Evolutionary conservation across 2,888 invertebrate species (phyloP).

Genomic region (Melinopterus prodromus): DNA sequence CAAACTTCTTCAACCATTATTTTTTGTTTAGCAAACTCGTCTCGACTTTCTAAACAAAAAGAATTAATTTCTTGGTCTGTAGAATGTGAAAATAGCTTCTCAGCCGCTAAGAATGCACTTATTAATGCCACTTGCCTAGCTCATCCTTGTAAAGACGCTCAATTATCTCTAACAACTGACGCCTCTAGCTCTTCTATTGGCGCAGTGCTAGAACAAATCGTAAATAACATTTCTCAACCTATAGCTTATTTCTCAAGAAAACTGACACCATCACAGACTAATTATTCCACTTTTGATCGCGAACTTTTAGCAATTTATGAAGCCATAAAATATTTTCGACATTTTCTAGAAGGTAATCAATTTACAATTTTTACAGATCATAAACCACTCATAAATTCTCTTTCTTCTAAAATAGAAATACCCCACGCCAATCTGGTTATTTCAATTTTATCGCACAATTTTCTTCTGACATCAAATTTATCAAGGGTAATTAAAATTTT

Average conservation of each 20-base stretch:
- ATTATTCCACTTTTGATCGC: slow-evolving; percentile 56
- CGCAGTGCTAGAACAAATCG: slow-evolving; percentile 52
- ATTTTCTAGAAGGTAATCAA: slow-evolving; percentile 54
- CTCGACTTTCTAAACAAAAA: not conserved
- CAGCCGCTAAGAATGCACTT: slow-evolving; percentile 31
- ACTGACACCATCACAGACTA: slow-evolving; percentile 48
- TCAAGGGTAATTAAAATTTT: slow-evolving; percentile 35
- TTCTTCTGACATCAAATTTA: slow-evolving; percentile 33
- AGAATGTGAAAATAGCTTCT: slow-evolving; percentile 5
- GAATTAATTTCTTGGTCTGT: slow-evolving; percentile 4
- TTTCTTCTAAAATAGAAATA: not conserved
- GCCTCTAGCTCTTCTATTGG: slow-evolving; percentile 56
- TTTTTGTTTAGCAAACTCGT: not conserved
- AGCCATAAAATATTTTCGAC: slow-evolving; percentile 52
- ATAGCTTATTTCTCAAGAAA: slow-evolving; percentile 55
- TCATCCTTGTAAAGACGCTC: slow-evolving; percentile 40
- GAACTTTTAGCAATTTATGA: slow-evolving; percentile 56
- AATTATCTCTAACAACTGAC: slow-evolving; percentile 51
- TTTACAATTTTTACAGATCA: slow-evolving; percentile 54
- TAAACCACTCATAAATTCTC: not conserved
- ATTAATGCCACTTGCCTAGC: slow-evolving; percentile 38
- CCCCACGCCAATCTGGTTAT: slow-evolving; percentile 37
- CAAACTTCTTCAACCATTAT: slow-evolving; percentile 4
- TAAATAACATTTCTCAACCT: slow-evolving; percentile 49
- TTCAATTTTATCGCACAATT: slow-evolving; percentile 40